phyloP scores from a whole-genome alignment of 2,888 invertebrate species.

The Blera fallax region DNA sequence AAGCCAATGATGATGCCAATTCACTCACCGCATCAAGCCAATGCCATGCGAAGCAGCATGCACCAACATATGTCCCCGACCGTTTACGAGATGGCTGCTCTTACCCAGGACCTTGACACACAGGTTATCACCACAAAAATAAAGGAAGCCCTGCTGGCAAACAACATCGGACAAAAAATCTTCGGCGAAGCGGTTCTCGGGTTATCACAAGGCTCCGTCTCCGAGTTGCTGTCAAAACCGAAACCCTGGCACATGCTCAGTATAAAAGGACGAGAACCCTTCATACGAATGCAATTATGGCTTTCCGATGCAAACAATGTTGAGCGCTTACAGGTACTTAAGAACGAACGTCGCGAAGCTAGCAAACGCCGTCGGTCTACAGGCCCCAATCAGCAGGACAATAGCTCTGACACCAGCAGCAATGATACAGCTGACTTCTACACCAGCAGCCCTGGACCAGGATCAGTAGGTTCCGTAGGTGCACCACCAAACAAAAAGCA shows the following conservation, averaged over 20 bases:
- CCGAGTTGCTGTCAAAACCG: constrained; percentile 97
- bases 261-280: constrained; percentile 98
- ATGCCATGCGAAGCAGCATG: constrained; percentile 87
- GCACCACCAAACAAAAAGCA: constrained; percentile 96
- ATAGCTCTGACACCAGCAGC: constrained; percentile 93
- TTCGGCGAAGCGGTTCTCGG: constrained; percentile 99
- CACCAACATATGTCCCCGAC: constrained; percentile 96
- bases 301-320: constrained; percentile 97
- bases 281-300: constrained; percentile 98
- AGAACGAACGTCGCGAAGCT: constrained; percentile 94
- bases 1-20: constrained; percentile 85
- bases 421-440: constrained; percentile 95
- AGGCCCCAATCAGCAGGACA: constrained; percentile 91
- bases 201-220: constrained; percentile 97
- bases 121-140: constrained; percentile 98
- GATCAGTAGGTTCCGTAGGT: constrained; percentile 83
- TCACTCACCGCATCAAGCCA: constrained; percentile 86
- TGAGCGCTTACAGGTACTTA: constrained; percentile 94
- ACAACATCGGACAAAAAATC: constrained; percentile 98
- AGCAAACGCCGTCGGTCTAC: constrained; percentile 94
- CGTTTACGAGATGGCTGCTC: constrained; percentile 98
- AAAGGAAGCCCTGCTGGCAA: constrained; percentile 97
- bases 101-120: constrained; percentile 97
- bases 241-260: constrained; percentile 99
- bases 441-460: constrained; percentile 91